Evolutionary conservation across 1,140 invertebrate species (phyloP).

Genomic region (Riptortus pedestris): DNA sequence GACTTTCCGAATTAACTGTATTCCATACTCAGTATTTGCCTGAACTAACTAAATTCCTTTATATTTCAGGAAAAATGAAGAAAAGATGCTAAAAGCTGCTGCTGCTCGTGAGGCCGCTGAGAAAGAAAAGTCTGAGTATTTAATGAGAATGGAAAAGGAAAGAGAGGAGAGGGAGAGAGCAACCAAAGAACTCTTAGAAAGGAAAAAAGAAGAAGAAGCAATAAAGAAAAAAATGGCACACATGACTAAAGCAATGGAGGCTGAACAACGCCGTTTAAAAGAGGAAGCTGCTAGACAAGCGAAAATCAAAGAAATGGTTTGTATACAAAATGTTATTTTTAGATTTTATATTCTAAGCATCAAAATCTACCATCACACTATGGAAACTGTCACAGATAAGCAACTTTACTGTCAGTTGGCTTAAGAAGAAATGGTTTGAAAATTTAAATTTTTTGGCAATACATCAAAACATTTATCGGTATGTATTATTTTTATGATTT

Average conservation of each 20-base stretch:
- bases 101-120: background rate
- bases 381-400: too few relatives aligned
- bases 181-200: background rate
- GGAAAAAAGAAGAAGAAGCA: background rate
- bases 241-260: background rate
- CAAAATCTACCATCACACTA: too few relatives aligned
- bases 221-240: background rate
- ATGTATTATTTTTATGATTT: too few relatives aligned
- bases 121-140: constrained; percentile 2
- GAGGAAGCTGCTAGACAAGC: constrained; percentile 2
- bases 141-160: background rate
- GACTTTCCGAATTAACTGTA: background rate
- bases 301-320: constrained; percentile 6
- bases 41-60: background rate
- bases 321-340: too few relatives aligned
- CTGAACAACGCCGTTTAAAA: background rate
- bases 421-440: too few relatives aligned
- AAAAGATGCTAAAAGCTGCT: constrained; percentile 3
- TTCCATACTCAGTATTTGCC: background rate
- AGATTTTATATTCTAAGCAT: too few relatives aligned
- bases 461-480: too few relatives aligned
- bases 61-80: background rate
- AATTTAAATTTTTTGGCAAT: too few relatives aligned
- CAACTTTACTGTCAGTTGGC: too few relatives aligned
- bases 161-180: background rate